These are phyloP conservation scores for Orchesella flavescens DNA, from an alignment of 2,888 invertebrate genomes.

Conservation along the genomic window DNA sequence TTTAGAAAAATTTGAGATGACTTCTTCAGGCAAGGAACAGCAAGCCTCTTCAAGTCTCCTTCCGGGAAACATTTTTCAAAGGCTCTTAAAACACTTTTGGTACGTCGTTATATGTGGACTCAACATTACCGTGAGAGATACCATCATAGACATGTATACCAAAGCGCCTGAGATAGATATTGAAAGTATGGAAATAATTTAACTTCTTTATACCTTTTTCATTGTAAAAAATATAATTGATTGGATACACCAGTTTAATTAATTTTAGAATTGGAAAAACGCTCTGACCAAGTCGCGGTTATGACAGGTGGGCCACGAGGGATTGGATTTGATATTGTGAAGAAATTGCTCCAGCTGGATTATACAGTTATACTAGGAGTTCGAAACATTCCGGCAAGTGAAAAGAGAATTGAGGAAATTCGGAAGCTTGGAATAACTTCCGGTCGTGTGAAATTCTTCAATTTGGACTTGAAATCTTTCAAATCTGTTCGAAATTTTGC, in stretches of 20 bases:
- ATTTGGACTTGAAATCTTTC: constrained; percentile 53
- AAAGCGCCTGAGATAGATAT: constrained; percentile 28
- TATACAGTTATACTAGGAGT: constrained; percentile 78
- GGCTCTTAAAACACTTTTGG: constrained; percentile 28
- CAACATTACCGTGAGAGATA: background rate
- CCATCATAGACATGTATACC: constrained; percentile 25
- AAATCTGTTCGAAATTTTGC: constrained; percentile 54
- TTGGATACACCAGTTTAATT: no score
- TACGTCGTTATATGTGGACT: constrained; percentile 14
- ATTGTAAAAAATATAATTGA: no score
- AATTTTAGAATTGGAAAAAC: background rate
- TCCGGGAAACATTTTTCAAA: constrained; percentile 4
- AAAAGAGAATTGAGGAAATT: constrained; percentile 75
- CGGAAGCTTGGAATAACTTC: constrained; percentile 76
- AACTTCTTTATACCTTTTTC: no score
- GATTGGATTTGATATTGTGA: constrained; percentile 52
- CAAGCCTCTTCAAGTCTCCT: background rate
- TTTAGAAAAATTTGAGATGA: no score
- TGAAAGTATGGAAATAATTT: constrained; percentile 32
- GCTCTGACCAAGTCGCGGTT: constrained; percentile 17
- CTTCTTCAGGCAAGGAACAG: no score
- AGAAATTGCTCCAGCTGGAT: constrained; percentile 49
- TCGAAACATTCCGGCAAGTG: constrained; percentile 79
- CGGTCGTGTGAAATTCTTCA: constrained; percentile 77
- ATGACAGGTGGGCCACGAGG: constrained; percentile 47